Conservation (phyloP, 2,888 invertebrate genomes). For the Pammene aurita region DNA sequence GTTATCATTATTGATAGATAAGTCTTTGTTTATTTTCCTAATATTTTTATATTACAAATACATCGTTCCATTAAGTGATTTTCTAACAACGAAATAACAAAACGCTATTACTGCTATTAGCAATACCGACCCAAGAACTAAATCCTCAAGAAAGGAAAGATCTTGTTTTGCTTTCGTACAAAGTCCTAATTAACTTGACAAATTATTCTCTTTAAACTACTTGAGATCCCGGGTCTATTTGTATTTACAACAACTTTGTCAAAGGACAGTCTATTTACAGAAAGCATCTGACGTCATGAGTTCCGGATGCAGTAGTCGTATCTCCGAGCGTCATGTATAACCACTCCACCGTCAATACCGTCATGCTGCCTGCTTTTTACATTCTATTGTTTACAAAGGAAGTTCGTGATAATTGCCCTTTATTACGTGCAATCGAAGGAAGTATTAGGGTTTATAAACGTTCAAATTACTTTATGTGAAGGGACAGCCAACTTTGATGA, state of each 20-base stretch:
- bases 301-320: constrained; percentile 42
- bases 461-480: constrained; percentile 58
- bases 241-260: constrained; percentile 8
- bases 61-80: background rate
- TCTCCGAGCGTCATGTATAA: constrained; percentile 53
- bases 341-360: constrained; percentile 51
- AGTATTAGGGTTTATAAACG: constrained; percentile 62
- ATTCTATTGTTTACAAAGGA: constrained; percentile 74
- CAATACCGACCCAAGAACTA: background rate
- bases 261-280: constrained; percentile 19
- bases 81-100: too few species aligned
- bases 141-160: background rate
- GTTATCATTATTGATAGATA: constrained; percentile 12
- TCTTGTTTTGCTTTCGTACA: constrained; percentile 9
- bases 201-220: constrained; percentile 2
- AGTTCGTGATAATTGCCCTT: constrained; percentile 70
- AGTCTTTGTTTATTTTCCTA: background rate
- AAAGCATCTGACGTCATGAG: constrained; percentile 19
- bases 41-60: background rate
- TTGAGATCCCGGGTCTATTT: constrained; percentile 14
- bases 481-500: constrained; percentile 29
- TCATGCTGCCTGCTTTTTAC: constrained; percentile 64
- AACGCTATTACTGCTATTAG: too few species aligned
- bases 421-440: constrained; percentile 62
- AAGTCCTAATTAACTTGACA: background rate